Percentiles rank a stretch among this genome's conserved stretches.
Evolutionary conservation across 2,797 vertebrate species (phyloP).

Genomic region (Pogonophryne albipinna): DNA sequence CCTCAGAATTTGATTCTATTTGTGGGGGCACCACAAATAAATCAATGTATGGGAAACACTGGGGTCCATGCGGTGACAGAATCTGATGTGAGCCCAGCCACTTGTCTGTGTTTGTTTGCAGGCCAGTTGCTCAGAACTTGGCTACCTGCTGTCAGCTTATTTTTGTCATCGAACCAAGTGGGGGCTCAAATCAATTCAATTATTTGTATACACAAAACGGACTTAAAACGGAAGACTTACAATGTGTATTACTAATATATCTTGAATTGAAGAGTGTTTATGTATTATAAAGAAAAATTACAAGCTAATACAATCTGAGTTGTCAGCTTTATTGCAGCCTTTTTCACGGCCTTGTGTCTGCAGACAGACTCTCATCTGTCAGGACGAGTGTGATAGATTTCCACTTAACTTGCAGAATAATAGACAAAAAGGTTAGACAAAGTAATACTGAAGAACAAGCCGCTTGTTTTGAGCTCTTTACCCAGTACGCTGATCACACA

Average conservation of each 20-base stretch:
- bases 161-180: slow-evolving; percentile 20
- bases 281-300: no score
- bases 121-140: slow-evolving; percentile 17
- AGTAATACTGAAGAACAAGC: slow-evolving; percentile 19
- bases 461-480: slow-evolving; percentile 47
- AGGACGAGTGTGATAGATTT: slow-evolving; percentile 26
- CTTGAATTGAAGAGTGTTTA: no score
- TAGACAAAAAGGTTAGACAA: slow-evolving; percentile 16
- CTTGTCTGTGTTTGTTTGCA: slow-evolving; percentile 20
- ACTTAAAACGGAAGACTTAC: no score
- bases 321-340: slow-evolving; percentile 3
- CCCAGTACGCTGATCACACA: slow-evolving; percentile 54
- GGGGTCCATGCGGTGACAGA: slow-evolving; percentile 35
- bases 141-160: slow-evolving; percentile 34
- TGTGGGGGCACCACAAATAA: no score
- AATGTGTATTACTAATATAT: no score
- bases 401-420: slow-evolving; percentile 30
- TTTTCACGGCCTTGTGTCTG: slow-evolving; percentile 3
- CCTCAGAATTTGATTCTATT: no score
- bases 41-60: no score
- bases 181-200: slow-evolving; percentile 9
- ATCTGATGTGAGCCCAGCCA: slow-evolving; percentile 32
- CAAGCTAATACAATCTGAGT: no score
- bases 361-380: slow-evolving; percentile 19
- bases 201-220: no score